Evolutionary conservation across 2,113 vertebrate genomes (phyloP), one percentile per base, ranked within the genome.

Genomic region (Amazona guildingii): DNA sequence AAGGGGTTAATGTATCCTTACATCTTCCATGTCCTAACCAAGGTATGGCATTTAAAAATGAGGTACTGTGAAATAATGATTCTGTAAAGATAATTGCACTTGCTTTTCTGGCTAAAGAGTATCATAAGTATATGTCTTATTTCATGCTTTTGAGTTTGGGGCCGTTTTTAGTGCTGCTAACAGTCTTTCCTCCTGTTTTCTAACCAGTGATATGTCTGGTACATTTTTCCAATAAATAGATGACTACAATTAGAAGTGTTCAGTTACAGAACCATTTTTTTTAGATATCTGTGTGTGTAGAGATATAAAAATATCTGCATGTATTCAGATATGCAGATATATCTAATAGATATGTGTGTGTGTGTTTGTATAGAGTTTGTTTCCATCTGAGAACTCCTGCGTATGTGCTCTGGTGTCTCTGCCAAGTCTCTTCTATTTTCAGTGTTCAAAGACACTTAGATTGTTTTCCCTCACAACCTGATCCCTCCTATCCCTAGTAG

Each of bases 1-100:
- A 99, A 99, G 97, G 99, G 99, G 86, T 98, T 99, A 64, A 99
- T 99, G 99, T 99, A 99, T 97, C 99, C 99, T 46, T 99, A 99
- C 97, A 98, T 99, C 97, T 99, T 99, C 97, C 99, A 99, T 59
- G 96, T 99, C 73, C 98, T 99, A 94, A 99, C 99, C 51, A 99
- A 99, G 99, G 99, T 99, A 97, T 76, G 96, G 23, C 19, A 52
- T 59, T 61, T 48, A 6, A 31, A 52, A 63, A 46, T 66, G 2
- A 49, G 6, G 2, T 67, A 16, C 44, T 75, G 14, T 46, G 55
- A 85, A 49, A 21, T 59, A 64, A 49, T 7, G 11, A 31, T 74
- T 85, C 55, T 79, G 51, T 72, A 54, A 81, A 76, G 63, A 33
- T 83, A 84, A 88, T 46, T 63, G 39, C 27, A 7, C 49, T 70